phyloP scores from a whole-genome alignment of 2,113 vertebrate genomes.

The Irena cyanogastra region DNA sequence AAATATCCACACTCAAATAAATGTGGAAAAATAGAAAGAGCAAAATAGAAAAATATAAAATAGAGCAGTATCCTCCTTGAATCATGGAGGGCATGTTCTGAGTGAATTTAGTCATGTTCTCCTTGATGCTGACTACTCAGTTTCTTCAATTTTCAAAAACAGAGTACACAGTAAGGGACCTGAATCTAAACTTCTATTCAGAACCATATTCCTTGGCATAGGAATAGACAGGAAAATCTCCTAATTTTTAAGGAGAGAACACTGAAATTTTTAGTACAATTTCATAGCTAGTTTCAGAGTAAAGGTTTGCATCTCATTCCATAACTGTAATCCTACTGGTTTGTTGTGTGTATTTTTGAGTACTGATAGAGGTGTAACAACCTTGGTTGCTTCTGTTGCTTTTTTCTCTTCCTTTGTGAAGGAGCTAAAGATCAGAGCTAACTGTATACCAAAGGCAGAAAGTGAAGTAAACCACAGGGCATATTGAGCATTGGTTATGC shows the following conservation, averaged over 20 bases:
- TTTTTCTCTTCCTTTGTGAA: not conserved
- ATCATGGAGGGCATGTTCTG: not conserved
- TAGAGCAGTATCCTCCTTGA: not conserved
- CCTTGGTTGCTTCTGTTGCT: not conserved
- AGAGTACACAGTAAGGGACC: not conserved
- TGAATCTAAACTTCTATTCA: not conserved
- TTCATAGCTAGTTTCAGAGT: not conserved
- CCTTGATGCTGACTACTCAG: not conserved
- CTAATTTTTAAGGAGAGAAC: not conserved
- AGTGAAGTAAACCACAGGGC: not conserved
- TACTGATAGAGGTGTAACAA: not conserved
- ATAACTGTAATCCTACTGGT: not conserved
- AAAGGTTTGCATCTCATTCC: not conserved
- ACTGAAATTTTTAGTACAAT: not conserved
- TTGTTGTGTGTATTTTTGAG: not conserved
- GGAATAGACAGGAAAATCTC: not conserved
- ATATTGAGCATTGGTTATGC: not conserved
- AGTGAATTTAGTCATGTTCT: not conserved
- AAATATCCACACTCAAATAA: no score
- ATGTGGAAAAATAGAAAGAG: not conserved
- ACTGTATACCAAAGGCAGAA: not conserved
- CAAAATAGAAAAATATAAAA: not conserved
- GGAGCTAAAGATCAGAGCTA: not conserved
- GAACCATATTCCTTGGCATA: not conserved
- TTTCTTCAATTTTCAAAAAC: not conserved